Percentiles rank a stretch among this genome's conserved stretches.
phyloP scores from a whole-genome alignment of 2,888 invertebrate species.

The Leucozona laternaria region DNA sequence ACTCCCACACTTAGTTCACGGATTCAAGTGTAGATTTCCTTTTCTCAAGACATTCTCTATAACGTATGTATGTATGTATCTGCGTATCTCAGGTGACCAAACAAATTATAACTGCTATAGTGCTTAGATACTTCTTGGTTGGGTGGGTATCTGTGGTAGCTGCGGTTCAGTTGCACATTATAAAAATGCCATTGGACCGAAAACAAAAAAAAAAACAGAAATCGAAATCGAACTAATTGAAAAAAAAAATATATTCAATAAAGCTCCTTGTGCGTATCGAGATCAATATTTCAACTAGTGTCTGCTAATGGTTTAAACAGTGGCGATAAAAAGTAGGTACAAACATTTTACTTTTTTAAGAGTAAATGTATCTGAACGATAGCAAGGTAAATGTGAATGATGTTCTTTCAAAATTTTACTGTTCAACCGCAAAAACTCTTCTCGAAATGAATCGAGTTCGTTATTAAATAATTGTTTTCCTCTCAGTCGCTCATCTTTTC shows the following conservation, averaged over 20 bases:
- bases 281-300: constrained; percentile 44
- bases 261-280: constrained; percentile 28
- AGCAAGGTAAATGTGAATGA: too few species aligned
- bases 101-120: constrained; percentile 5
- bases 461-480: too few species aligned
- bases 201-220: constrained; percentile 19
- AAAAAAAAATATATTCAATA: constrained; percentile 21
- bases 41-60: neutral
- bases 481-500: too few species aligned
- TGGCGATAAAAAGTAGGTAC: constrained; percentile 4
- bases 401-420: too few species aligned
- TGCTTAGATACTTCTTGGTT: constrained; percentile 42
- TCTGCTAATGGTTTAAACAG: constrained; percentile 34
- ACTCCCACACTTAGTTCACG: constrained; percentile 41
- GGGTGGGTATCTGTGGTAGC: constrained; percentile 55
- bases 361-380: neutral
- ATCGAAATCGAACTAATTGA: constrained; percentile 41
- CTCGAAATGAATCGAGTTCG: too few species aligned
- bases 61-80: neutral
- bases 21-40: constrained; percentile 43
- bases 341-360: neutral
- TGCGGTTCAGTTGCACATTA: constrained; percentile 44
- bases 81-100: constrained; percentile 27
- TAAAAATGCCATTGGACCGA: constrained; percentile 46
- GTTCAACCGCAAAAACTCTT: too few species aligned